phyloP scores from a whole-genome alignment of 1,140 invertebrate genomes.

The Cyclina sinensis region DNA sequence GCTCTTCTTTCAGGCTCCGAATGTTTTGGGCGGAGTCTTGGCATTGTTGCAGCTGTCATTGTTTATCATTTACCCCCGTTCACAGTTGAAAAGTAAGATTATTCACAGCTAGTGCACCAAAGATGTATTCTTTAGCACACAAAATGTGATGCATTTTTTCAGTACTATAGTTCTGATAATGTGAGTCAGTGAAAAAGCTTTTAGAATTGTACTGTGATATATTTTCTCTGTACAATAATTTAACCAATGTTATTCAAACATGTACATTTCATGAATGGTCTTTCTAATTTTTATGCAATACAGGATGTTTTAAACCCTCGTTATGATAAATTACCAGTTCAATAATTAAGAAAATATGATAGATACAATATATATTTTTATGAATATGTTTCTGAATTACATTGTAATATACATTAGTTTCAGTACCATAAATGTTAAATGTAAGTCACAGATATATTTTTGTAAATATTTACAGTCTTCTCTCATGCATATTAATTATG shows the following conservation, averaged over 20 bases:
- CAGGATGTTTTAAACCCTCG: no score
- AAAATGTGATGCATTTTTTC: no score
- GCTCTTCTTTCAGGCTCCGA: conserved; percentile 44
- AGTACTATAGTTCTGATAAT: no score
- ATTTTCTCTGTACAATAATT: no score
- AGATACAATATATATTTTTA: neutral
- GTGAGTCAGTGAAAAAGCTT: no score
- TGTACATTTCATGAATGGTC: no score
- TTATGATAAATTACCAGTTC: no score
- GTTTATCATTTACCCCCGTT: conserved; percentile 48
- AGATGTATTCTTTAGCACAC: neutral
- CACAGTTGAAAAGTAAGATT: conserved; percentile 36
- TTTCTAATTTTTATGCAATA: no score
- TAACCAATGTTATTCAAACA: no score
- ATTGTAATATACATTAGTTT: conserved; percentile 6
- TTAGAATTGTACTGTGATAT: neutral
- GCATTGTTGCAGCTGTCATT: conserved; percentile 58
- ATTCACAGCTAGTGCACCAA: conserved; percentile 43
- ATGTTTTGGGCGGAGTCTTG: conserved; percentile 18
- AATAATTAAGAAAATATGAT: no score
- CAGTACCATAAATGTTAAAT: neutral
- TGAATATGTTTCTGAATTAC: neutral
- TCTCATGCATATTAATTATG: neutral
- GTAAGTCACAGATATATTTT: neutral
- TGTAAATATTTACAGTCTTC: neutral